Evolutionary conservation across 2,113 vertebrate species (phyloP).

Genomic region (Hoplias malabaricus): DNA sequence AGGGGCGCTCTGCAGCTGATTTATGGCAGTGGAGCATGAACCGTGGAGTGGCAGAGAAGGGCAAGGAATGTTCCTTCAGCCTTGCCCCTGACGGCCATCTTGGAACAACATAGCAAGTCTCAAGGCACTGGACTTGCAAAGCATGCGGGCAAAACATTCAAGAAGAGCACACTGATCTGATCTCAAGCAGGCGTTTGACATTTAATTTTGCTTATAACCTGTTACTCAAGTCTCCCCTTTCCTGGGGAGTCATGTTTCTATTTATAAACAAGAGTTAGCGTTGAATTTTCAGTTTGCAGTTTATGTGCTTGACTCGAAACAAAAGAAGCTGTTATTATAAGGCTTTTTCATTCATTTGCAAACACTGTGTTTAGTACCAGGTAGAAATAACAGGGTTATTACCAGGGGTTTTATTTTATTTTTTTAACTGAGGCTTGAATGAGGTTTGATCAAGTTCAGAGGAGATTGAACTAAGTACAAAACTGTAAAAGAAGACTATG

Average conservation of each 20-base stretch:
- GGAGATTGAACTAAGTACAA: no score
- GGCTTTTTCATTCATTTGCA: background rate
- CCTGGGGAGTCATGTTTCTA: no score
- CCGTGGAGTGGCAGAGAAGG: conserved; percentile 43
- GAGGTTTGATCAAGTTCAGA: no score
- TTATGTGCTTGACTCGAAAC: no score
- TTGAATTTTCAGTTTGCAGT: no score
- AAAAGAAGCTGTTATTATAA: background rate
- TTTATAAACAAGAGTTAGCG: no score
- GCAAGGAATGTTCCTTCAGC: conserved; percentile 30
- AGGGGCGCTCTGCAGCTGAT: conserved; percentile 48
- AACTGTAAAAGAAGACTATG: no score
- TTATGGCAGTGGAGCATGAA: conserved; percentile 57
- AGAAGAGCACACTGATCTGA: background rate
- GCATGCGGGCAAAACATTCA: background rate
- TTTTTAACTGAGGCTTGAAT: no score
- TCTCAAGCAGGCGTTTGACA: conserved; percentile 1
- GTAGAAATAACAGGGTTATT: no score
- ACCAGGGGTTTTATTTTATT: no score
- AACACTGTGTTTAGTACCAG: no score
- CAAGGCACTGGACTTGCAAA: background rate
- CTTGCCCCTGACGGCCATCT: conserved; percentile 2
- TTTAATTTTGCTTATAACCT: background rate
- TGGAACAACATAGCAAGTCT: background rate
- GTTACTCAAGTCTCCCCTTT: background rate